Percentiles rank a stretch among this genome's conserved stretches.
Evolutionary conservation across 2,888 invertebrate species (phyloP).

Genomic region (Leptopilina syphax): DNA sequence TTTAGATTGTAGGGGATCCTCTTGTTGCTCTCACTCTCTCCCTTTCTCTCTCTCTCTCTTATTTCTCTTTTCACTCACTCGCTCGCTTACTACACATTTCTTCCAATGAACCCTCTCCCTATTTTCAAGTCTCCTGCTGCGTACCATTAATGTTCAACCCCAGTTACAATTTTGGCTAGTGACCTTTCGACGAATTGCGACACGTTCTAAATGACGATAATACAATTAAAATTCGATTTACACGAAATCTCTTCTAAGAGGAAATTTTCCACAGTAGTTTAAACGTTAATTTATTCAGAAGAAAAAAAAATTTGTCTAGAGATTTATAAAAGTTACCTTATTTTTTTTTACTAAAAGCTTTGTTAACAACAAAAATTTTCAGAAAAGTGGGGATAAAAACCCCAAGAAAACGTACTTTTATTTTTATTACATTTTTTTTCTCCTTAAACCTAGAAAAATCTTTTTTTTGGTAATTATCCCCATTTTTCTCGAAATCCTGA

Average conservation of each 20-base stretch:
- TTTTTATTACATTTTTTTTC: no score
- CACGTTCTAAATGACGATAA: slow-evolving; percentile 40
- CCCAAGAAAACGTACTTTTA: no score
- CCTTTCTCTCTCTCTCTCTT: slow-evolving; percentile 18
- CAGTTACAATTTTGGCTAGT: slow-evolving; percentile 57
- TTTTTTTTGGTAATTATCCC: no score
- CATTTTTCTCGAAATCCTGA: no score
- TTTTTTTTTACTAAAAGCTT: no score
- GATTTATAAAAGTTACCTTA: no score
- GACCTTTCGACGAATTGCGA: slow-evolving; percentile 61
- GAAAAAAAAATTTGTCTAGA: neutral
- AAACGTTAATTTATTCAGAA: slow-evolving; percentile 15
- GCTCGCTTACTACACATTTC: slow-evolving; percentile 39
- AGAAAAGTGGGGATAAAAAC: no score
- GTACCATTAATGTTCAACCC: slow-evolving; percentile 64
- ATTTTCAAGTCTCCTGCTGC: slow-evolving; percentile 63
- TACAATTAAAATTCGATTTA: slow-evolving; percentile 21
- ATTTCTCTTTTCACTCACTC: slow-evolving; percentile 10
- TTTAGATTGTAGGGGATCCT: slow-evolving; percentile 36
- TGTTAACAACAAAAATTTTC: no score
- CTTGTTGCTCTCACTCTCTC: slow-evolving; percentile 49
- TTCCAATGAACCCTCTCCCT: slow-evolving; percentile 52
- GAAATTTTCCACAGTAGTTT: slow-evolving; percentile 16
- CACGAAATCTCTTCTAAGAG: slow-evolving; percentile 25
- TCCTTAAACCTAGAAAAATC: no score